phyloP scores from a whole-genome alignment of 1,140 invertebrate genomes.

The Papilio machaon region DNA sequence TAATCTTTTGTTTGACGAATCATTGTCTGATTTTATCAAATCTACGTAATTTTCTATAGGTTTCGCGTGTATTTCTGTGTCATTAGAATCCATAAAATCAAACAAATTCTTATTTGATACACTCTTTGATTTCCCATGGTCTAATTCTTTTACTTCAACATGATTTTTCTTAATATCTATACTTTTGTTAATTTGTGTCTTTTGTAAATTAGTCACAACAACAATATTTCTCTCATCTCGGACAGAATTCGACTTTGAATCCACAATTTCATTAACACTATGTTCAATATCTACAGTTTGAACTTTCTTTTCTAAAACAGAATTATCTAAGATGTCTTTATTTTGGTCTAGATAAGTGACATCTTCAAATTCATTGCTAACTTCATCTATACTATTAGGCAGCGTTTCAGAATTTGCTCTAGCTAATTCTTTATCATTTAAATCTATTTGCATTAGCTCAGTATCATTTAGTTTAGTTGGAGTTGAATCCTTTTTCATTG shows the following conservation, averaged over 20 bases:
- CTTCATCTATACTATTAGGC: not conserved
- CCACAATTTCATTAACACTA: not conserved
- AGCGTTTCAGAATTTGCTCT: not conserved
- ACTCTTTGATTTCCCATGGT: not conserved
- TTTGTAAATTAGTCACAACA: not conserved
- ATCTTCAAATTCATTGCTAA: not conserved
- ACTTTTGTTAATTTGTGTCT: not conserved
- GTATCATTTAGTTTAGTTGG: not conserved
- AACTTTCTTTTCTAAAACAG: not conserved
- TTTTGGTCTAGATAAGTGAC: not conserved
- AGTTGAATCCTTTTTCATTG: not conserved
- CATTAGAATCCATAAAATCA: not conserved
- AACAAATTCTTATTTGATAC: not conserved
- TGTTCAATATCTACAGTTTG: not conserved
- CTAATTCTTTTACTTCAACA: not conserved
- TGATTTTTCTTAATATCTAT: not conserved
- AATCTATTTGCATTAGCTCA: constrained; percentile 11
- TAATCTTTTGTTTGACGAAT: too few species aligned
- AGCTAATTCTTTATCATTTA: not conserved
- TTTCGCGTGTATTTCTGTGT: not conserved
- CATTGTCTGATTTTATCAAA: too few species aligned
- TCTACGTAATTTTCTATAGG: too few species aligned
- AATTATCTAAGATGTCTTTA: not conserved
- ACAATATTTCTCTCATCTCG: not conserved
- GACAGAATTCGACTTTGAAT: not conserved